phyloP scores from a whole-genome alignment of 1,140 invertebrate species.

The Aphelenchoides fujianensis region DNA sequence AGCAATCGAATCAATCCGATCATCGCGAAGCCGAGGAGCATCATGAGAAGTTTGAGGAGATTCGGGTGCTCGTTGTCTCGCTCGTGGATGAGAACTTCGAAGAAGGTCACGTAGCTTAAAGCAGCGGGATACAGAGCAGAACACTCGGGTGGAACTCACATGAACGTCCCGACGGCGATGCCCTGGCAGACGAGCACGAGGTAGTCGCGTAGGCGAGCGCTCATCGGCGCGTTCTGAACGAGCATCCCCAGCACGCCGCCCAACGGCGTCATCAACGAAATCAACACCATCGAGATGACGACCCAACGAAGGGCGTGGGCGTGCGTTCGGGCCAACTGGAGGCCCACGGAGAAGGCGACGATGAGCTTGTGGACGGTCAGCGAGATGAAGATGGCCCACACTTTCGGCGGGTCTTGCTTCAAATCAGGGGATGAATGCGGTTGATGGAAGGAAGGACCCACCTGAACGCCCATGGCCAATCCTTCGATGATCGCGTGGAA shows the following conservation, averaged over 20 bases:
- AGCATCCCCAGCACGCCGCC: constrained; percentile 50
- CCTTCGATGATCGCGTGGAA: constrained; percentile 89
- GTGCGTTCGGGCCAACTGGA: constrained; percentile 62
- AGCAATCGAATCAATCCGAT: constrained; percentile 42
- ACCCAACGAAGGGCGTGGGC: constrained; percentile 52
- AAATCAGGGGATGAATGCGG: no score
- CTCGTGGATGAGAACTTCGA: constrained; percentile 60
- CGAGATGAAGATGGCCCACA: constrained; percentile 78
- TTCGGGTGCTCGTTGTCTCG: constrained; percentile 60
- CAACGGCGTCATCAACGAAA: constrained; percentile 53
- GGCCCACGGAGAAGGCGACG: constrained; percentile 69
- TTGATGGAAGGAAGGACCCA: constrained; percentile 44
- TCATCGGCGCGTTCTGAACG: constrained; percentile 38
- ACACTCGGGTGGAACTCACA: constrained; percentile 19
- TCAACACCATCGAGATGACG: constrained; percentile 44
- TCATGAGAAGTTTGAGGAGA: constrained; percentile 53
- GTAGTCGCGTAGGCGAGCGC: constrained; percentile 41
- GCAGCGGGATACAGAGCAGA: background rate
- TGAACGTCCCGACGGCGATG: constrained; percentile 57
- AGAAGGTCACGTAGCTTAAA: constrained; percentile 57
- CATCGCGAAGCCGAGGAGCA: constrained; percentile 50
- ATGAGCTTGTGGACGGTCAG: constrained; percentile 83
- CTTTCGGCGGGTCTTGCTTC: constrained; percentile 66
- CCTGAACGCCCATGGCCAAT: constrained; percentile 75
- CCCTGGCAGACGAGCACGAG: constrained; percentile 52